phyloP scores from a whole-genome alignment of 2,113 vertebrate species.

The Calidris pugnax region DNA sequence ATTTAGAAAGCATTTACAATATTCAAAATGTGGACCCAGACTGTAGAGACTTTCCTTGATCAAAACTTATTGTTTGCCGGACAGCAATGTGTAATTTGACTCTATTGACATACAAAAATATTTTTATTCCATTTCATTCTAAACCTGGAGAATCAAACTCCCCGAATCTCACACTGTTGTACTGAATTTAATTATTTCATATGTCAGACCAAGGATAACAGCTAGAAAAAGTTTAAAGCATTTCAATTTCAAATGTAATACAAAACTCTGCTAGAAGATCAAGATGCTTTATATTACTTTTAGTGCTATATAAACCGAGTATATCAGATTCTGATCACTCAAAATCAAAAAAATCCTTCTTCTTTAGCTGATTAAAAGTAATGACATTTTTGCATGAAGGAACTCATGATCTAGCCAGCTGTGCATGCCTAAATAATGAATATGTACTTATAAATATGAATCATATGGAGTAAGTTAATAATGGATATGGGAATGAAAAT shows the following conservation, averaged over 20 bases:
- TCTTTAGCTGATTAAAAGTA: not conserved
- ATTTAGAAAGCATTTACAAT: slow-evolving; percentile 33
- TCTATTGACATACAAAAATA: not conserved
- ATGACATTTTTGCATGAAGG: not conserved
- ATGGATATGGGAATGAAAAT: slow-evolving; percentile 47
- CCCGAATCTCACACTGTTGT: not conserved
- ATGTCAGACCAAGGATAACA: not conserved
- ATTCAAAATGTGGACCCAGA: not conserved
- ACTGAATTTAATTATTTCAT: slow-evolving; percentile 19
- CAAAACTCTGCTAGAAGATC: slow-evolving; percentile 44
- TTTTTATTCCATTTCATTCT: not conserved
- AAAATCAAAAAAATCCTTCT: not conserved
- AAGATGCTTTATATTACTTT: slow-evolving; percentile 23
- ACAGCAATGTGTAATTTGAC: not conserved
- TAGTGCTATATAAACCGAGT: not conserved
- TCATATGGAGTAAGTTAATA: slow-evolving; percentile 15
- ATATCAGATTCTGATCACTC: not conserved
- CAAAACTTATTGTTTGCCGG: not conserved
- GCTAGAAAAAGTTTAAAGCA: not conserved
- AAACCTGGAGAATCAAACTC: not conserved
- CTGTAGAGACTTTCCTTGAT: not conserved
- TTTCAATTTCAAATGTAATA: slow-evolving; percentile 35
- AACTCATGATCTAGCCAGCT: not conserved
- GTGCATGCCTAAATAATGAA: slow-evolving; percentile 3
- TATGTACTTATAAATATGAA: slow-evolving; percentile 20